Percentiles rank a stretch among this genome's conserved stretches.
Evolutionary conservation across 2,888 invertebrate species (phyloP).

Genomic region (Bhutanitis thaidina): DNA sequence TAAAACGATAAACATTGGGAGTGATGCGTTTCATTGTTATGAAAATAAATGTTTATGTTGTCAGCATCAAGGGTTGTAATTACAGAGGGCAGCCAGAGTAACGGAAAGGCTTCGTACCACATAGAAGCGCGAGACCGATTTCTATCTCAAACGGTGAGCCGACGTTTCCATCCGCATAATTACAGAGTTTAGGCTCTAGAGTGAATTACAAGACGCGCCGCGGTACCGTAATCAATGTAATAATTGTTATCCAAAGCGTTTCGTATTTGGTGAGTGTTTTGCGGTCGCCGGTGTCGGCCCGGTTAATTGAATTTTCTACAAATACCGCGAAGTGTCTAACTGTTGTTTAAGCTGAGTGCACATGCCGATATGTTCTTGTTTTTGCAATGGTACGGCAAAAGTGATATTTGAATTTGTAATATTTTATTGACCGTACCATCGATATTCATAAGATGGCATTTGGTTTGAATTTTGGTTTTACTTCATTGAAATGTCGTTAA

Average conservation of each 20-base stretch:
- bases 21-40: slow-evolving; percentile 70
- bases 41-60: slow-evolving; percentile 80
- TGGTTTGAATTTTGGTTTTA: too few relatives aligned
- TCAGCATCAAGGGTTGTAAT: slow-evolving; percentile 55
- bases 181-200: slow-evolving; percentile 73
- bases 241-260: slow-evolving; percentile 68
- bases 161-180: slow-evolving; percentile 73
- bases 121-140: slow-evolving; percentile 47
- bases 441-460: too few relatives aligned
- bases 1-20: not conserved
- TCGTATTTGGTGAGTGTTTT: slow-evolving; percentile 54
- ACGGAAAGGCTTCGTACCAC: slow-evolving; percentile 27
- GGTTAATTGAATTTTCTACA: slow-evolving; percentile 65
- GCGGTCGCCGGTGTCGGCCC: slow-evolving; percentile 37
- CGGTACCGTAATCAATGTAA: slow-evolving; percentile 63
- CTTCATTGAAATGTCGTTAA: too few relatives aligned
- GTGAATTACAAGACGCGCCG: slow-evolving; percentile 74
- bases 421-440: too few relatives aligned
- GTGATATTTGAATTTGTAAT: not conserved
- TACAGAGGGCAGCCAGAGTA: slow-evolving; percentile 43
- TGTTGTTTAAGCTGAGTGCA: slow-evolving; percentile 23
- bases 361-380: not conserved
- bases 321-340: slow-evolving; percentile 27
- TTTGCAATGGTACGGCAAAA: not conserved
- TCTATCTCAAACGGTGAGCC: slow-evolving; percentile 76